phyloP scores from a whole-genome alignment of 2,888 invertebrate species.

The Phortica magna region DNA sequence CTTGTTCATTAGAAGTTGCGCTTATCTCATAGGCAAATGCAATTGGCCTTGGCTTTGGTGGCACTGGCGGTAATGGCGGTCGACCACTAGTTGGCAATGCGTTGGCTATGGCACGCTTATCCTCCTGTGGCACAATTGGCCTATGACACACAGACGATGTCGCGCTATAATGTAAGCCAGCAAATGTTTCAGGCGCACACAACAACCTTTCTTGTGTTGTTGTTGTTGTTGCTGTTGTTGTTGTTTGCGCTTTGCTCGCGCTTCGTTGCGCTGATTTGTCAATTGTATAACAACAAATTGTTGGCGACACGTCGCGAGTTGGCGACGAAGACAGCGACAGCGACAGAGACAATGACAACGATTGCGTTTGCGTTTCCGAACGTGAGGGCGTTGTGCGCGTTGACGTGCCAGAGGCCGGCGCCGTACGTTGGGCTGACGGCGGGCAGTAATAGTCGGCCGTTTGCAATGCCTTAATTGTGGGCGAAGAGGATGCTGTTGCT shows the following conservation, averaged over 20 bases:
- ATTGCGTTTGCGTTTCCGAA: no score
- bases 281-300: constrained; percentile 75
- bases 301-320: constrained; percentile 65
- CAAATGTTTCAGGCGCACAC: not conserved
- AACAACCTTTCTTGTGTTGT: not conserved
- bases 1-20: constrained; percentile 34
- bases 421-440: constrained; percentile 7
- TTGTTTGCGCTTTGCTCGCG: not conserved
- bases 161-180: constrained; percentile 32
- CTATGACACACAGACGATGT: constrained; percentile 31
- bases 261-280: constrained; percentile 54
- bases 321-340: constrained; percentile 46
- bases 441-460: not conserved
- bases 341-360: not conserved
- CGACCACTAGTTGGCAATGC: constrained; percentile 6
- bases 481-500: constrained; percentile 7
- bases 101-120: not conserved
- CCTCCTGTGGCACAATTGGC: not conserved
- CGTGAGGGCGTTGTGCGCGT: constrained; percentile 10
- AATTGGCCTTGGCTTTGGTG: constrained; percentile 53
- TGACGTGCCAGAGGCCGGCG: constrained; percentile 6
- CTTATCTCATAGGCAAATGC: constrained; percentile 52
- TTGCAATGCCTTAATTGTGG: not conserved
- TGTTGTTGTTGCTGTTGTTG: constrained; percentile 4
- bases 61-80: constrained; percentile 53